phyloP scores from a whole-genome alignment of 2,888 invertebrate genomes.

The Abrostola triplasia region DNA sequence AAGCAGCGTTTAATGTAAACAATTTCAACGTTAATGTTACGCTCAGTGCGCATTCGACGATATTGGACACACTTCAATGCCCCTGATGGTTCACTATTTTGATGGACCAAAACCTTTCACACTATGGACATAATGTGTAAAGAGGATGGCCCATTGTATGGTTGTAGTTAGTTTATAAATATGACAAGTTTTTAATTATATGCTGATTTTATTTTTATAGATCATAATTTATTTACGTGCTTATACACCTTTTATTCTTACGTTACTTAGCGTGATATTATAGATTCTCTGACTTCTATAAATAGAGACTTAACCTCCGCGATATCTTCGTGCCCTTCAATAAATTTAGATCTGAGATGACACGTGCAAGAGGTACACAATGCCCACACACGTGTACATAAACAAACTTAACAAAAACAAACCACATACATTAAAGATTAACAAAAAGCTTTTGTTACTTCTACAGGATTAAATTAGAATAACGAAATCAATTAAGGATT shows the following conservation, averaged over 20 bases:
- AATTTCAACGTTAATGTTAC: conserved; percentile 9
- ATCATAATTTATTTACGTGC: too few relatives aligned
- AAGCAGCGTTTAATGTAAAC: conserved; percentile 22
- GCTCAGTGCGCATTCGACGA: conserved; percentile 8
- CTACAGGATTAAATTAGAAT: conserved; percentile 43
- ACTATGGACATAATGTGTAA: conserved; percentile 3
- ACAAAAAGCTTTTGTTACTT: conserved; percentile 34
- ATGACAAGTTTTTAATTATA: not conserved
- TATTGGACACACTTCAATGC: conserved; percentile 9
- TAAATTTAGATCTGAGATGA: conserved; percentile 19
- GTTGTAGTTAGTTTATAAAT: too few relatives aligned
- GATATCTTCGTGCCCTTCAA: conserved; percentile 13
- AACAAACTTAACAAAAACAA: conserved; percentile 19
- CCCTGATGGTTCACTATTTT: conserved; percentile 7
- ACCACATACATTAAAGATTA: conserved; percentile 27
- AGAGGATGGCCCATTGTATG: conserved; percentile 20
- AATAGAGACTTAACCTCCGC: conserved; percentile 22
- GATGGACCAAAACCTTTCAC: not conserved
- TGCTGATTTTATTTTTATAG: not conserved
- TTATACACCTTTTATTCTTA: too few relatives aligned
- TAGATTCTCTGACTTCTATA: conserved; percentile 16
- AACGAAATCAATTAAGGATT: conserved; percentile 54
- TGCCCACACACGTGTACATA: conserved; percentile 17
- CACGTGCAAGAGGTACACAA: conserved; percentile 32
- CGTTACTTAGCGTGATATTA: not conserved